phyloP scores from a whole-genome alignment of 2,888 invertebrate species.

The Ormyrus thymus region DNA sequence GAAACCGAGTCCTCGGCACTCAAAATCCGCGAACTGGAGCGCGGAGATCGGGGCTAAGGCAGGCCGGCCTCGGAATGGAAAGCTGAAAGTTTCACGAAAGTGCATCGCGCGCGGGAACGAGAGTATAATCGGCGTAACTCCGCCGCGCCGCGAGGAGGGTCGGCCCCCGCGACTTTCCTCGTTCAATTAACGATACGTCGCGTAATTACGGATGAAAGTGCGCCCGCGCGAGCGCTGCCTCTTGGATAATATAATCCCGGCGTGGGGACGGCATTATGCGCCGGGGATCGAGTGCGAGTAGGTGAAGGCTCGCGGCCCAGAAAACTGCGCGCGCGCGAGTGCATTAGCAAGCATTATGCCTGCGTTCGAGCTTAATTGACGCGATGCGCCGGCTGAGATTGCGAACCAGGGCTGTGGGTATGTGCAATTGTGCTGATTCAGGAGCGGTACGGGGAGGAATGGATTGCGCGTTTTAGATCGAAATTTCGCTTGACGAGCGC shows the following conservation, averaged over 20 bases:
- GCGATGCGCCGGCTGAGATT: too few relatives aligned
- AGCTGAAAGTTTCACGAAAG: constrained; percentile 73
- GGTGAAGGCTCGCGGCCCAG: constrained; percentile 42
- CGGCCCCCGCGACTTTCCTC: too few relatives aligned
- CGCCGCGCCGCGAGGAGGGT: too few relatives aligned
- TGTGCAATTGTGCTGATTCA: too few relatives aligned
- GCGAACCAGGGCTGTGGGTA: too few relatives aligned
- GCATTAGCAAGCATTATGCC: too few relatives aligned
- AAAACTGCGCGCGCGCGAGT: neutral
- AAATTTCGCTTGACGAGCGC: neutral
- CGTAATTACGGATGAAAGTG: constrained; percentile 60
- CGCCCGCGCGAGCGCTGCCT: neutral
- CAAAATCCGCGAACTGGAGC: constrained; percentile 1
- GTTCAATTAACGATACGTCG: constrained; percentile 47
- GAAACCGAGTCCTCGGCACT: neutral
- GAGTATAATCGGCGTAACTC: too few relatives aligned
- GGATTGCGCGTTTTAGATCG: too few relatives aligned
- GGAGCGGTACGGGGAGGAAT: too few relatives aligned
- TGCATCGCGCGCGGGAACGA: constrained; percentile 55
- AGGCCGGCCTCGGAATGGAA: constrained; percentile 61
- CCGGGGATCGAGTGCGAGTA: constrained; percentile 6
- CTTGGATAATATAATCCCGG: constrained; percentile 29
- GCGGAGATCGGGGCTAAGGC: neutral
- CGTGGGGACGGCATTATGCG: neutral
- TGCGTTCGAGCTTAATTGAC: too few relatives aligned